Evolutionary conservation across 2,888 invertebrate species (phyloP), one percentile per base, ranked within the genome.

Genomic region (Malacosoma neustria): DNA sequence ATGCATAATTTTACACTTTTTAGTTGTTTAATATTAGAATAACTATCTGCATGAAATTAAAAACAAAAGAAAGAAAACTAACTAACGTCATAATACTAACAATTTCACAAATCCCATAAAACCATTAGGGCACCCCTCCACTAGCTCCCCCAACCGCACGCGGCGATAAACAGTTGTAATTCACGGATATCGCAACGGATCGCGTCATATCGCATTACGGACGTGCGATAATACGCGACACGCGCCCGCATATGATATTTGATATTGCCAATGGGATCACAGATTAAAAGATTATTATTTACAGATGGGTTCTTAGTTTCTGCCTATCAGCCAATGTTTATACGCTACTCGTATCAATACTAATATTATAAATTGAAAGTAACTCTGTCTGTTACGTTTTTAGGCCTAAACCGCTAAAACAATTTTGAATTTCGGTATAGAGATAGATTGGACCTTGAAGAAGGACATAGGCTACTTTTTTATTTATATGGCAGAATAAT

Each of bases 161-260:
- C 52, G 44, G 51, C 74, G 75, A 77, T 82, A 81, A 81, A 77
- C 73, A 72, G 70, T 72, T 82, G 84, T 84, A 81, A 82, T 79
- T 76, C 77, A 72, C 67, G 66, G 61, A 72, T 72, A 72, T 71
- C 72, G 66, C 61, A 45, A 63, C 58, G 57, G 51, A 54, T 53
- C 42, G 40, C 40, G 46, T 35, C 37, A 44, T 52, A 52, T 51
- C 52, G 46, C 42, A 49, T 54, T 49, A 51, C 70, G 58, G 54
- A 55, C 80, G 76, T 39, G 59, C 69, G 80, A 80, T 84, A 82
- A 82, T 80, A 69, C 81, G 62, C 45, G 69, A 51, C 81, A 82
- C 84, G 82, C 77, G 84, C 57, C 56, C 65, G 72, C 65, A 74
- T 76, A 74, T 75, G 74, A 76, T 72, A 74, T 75, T 64, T 56